Evolutionary conservation across 2,888 invertebrate species (phyloP), one percentile per base, ranked within the genome.

Genomic region (Luperina testacea): DNA sequence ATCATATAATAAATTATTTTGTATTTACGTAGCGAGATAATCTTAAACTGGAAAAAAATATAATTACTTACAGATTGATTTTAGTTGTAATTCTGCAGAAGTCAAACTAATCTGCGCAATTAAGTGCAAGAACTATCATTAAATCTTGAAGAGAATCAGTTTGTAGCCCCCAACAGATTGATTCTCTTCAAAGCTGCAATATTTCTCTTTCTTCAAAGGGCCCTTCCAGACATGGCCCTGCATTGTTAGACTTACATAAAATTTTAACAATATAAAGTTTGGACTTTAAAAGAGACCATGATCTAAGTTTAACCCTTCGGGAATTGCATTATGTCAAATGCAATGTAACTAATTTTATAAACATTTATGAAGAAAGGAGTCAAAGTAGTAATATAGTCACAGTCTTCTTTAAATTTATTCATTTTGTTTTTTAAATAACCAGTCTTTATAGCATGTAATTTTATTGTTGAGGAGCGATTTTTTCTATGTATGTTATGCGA

Each of bases 311-410:
- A 42, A 42, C 42, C 9, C 42, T 9, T 9, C 11, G 45, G 45
- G 13, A 3, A 17, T 15, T 63, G 32, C 63, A 8, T 17, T 17
- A 3, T 32, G 63, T 64, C 20, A 9, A 5, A 27, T 20, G 32
- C 32, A 20, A 32, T 32, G 9, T 20, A 64, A 20, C 20, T 38
- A 38, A 64, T 78, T 78, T 45, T 53, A 17, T 27, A 71, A 71
- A 48, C 24, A 81, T 70, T 82, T 61, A 59, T 53, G 59, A 65
- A 61, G 51, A 65, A 8, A 27, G n/a, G n/a, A n/a, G n/a, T n/a
- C n/a, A n/a, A n/a, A n/a, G n/a, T n/a, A n/a, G n/a, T n/a, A n/a
- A n/a, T n/a, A n/a, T n/a, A n/a, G n/a, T n/a, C n/a, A n/a, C n/a
- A n/a, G n/a, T n/a, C n/a, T n/a, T n/a, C n/a, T n/a, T n/a, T n/a